These are phyloP conservation scores for Tetramorium parvispinum DNA, from an alignment of 1,140 invertebrate species.

Conservation along the genomic window DNA sequence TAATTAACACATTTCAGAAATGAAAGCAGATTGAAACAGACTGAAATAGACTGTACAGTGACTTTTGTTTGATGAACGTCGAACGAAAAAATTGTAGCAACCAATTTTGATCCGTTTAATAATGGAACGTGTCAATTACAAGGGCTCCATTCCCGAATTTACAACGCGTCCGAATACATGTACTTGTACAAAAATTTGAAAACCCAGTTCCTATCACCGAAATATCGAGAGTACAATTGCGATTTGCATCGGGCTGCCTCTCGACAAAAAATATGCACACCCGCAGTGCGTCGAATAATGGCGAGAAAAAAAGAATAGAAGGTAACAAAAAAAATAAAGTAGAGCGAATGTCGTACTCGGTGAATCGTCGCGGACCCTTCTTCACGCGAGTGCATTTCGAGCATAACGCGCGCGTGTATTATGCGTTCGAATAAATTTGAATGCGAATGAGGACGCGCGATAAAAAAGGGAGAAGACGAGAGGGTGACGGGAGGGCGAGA, in stretches of 20 bases:
- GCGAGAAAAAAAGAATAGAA: conserved; percentile 24
- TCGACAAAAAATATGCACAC: conserved; percentile 66
- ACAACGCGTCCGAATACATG: conserved; percentile 4
- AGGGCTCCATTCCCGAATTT: conserved; percentile 29
- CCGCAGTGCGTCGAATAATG: conserved; percentile 76
- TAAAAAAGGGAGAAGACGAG: conserved; percentile 33
- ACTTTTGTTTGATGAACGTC: conserved; percentile 28
- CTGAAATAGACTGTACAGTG: conserved; percentile 9
- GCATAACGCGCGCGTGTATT: conserved; percentile 71
- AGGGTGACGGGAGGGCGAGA: too few relatives aligned
- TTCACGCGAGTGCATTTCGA: conserved; percentile 69
- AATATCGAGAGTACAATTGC: conserved; percentile 51
- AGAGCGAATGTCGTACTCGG: conserved; percentile 72
- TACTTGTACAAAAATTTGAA: conserved; percentile 55
- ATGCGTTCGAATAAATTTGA: conserved; percentile 77
- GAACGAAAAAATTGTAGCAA: conserved; percentile 26
- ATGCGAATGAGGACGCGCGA: conserved; percentile 69
- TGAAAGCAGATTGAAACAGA: conserved; percentile 15
- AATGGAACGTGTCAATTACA: conserved; percentile 56
- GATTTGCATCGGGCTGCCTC: conserved; percentile 52
- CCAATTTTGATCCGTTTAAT: conserved; percentile 52
- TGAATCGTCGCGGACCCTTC: conserved; percentile 66
- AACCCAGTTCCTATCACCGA: conserved; percentile 14
- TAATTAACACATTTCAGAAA: conserved; percentile 6
- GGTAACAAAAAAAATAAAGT: conserved; percentile 62